Conservation (phyloP, 2,888 invertebrate species). For the Leptura quadrifasciata region DNA sequence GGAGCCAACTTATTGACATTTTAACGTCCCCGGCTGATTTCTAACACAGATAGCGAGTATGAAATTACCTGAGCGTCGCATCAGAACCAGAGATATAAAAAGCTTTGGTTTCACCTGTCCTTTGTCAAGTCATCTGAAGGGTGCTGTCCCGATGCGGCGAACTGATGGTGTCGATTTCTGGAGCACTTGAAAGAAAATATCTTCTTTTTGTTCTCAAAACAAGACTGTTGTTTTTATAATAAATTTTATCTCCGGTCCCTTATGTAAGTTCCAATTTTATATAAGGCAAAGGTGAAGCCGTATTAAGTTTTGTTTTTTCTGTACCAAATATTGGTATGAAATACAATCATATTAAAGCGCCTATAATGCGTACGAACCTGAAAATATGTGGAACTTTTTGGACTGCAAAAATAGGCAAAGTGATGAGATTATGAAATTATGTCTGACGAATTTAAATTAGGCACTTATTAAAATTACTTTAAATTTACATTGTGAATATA, state of each 20-base stretch:
- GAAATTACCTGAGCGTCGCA: slow-evolving; percentile 70
- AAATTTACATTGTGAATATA: too few relatives aligned
- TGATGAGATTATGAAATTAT: too few relatives aligned
- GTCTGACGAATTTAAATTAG: too few relatives aligned
- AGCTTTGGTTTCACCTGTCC: slow-evolving; percentile 73
- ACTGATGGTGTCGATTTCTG: slow-evolving; percentile 58
- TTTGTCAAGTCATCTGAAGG: slow-evolving; percentile 65
- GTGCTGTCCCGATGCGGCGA: slow-evolving; percentile 51
- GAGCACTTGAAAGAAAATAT: slow-evolving; percentile 49
- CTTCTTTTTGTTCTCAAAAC: slow-evolving; percentile 47
- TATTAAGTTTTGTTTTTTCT: neutral
- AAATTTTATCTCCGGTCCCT: slow-evolving; percentile 20
- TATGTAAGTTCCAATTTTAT: neutral
- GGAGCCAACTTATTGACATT: slow-evolving; percentile 73
- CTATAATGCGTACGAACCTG: neutral
- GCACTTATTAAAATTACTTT: too few relatives aligned
- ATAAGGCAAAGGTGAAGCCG: neutral
- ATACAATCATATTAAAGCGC: neutral
- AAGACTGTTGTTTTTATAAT: slow-evolving; percentile 32
- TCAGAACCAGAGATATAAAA: slow-evolving; percentile 63
- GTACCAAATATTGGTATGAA: neutral
- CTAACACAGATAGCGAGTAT: slow-evolving; percentile 73
- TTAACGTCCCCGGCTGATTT: slow-evolving; percentile 71
- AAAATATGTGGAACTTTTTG: too few relatives aligned
- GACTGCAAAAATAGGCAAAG: too few relatives aligned